Evolutionary conservation across 1,140 invertebrate genomes (phyloP), one percentile per base, ranked within the genome.

Genomic region (Geopemphigus sp.): DNA sequence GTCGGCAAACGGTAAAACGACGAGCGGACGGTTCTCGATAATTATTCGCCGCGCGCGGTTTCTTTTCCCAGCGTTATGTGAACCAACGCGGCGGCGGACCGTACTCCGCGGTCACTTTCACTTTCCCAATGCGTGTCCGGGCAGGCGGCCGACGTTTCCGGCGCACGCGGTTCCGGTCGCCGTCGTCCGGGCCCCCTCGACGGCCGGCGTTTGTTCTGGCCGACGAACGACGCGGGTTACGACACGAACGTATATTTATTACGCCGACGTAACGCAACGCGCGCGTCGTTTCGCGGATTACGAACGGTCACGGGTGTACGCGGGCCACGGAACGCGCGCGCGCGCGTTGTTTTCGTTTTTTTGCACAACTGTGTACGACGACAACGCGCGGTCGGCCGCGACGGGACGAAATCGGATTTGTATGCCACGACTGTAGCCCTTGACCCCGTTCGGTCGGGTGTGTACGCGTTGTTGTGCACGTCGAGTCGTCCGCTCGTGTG

Each of bases 361-460:
- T 5, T 45, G 39, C 11, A 45, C 39, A 45, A 11, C 5, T 45
- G 11, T 11, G 39, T 5, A 5, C 39, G 39, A 11, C 11, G 11
- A 50, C 11, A 6, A 50, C 47, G 47, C 11, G 10, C 1, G 5
- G 47, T 6, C 47, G 47, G 19, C 22, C 14, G 14, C 14, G 61
- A 68, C 22, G n/a, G 39, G 39, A 8, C 26, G 17, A 24, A 50
- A 68, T 50, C 39, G 45, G 15, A 26, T 50, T 17, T 50, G 2
- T 50, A n/a, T 11, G 32, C 29, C 12, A 22, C 64, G n/a, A 1
- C 1, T 17, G 32, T 8, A 53, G 47, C 47, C 68, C 68, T 72
- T 72, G 68, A 72, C 50, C 47, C 68, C 68, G 50, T 72, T 72
- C 68, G 68, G 68, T 29, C 47, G 12, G 53, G 47, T 50, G 24